phyloP scores from a whole-genome alignment of 1,140 invertebrate species.

The Saccostrea echinata region DNA sequence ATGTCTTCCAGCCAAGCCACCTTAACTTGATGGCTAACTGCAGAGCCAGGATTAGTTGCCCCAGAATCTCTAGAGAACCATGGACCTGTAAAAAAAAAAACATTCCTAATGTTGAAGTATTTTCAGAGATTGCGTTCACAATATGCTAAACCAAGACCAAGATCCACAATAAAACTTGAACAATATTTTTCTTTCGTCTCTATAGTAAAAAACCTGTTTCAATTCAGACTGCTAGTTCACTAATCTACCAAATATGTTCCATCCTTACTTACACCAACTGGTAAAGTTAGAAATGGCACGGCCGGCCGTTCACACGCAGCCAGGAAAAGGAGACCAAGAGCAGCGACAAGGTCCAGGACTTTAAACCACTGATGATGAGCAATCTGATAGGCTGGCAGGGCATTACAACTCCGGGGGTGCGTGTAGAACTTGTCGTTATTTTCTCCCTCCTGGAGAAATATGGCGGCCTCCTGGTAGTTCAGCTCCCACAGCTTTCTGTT shows the following conservation, averaged over 20 bases:
- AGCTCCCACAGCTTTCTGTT: constrained; percentile 55
- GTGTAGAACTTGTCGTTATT: constrained; percentile 97
- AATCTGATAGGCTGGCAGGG: constrained; percentile 91
- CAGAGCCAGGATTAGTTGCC: constrained; percentile 88
- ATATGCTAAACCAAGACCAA: no score
- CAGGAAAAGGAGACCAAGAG: constrained; percentile 88
- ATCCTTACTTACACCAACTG: constrained; percentile 72
- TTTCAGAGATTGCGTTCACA: no score
- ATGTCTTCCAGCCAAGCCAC: constrained; percentile 92
- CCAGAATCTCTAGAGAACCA: constrained; percentile 90
- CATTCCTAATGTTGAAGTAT: no score
- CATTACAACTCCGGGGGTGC: constrained; percentile 90
- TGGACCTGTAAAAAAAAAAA: constrained; percentile 82
- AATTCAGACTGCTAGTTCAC: no score
- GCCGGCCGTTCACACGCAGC: constrained; percentile 92
- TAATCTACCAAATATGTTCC: no score
- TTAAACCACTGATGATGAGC: constrained; percentile 95
- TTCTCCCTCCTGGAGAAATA: constrained; percentile 89
- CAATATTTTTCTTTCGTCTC: no score
- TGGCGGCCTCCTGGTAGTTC: constrained; percentile 87
- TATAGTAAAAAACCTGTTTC: no score
- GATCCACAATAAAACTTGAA: no score
- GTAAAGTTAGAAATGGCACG: constrained; percentile 85
- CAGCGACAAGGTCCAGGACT: constrained; percentile 89
- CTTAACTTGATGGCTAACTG: constrained; percentile 90